Conservation (phyloP, 2,888 invertebrate species). For the Euproctis similis region DNA sequence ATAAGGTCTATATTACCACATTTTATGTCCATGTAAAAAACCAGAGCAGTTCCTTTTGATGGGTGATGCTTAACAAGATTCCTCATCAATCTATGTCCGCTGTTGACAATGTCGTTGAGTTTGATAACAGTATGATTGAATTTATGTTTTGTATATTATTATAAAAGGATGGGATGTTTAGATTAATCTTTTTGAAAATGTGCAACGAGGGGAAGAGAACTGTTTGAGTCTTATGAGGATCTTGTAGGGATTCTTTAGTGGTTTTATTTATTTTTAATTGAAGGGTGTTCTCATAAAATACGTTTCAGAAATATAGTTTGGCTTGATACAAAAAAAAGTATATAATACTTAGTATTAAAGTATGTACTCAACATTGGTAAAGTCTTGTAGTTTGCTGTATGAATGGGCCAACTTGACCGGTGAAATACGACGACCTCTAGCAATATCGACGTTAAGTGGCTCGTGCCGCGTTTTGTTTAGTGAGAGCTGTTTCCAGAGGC, state of each 20-base stretch:
- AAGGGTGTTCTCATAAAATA: not conserved
- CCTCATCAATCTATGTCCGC: constrained; percentile 44
- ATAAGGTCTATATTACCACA: constrained; percentile 13
- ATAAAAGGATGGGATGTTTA: constrained; percentile 12
- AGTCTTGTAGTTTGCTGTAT: too few relatives aligned
- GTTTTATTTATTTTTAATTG: not conserved
- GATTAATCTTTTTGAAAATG: constrained; percentile 17
- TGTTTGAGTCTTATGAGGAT: constrained; percentile 5
- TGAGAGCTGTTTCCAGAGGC: too few relatives aligned
- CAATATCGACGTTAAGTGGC: too few relatives aligned
- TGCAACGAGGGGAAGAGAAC: constrained; percentile 5
- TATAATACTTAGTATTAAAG: too few relatives aligned
- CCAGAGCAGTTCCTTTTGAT: constrained; percentile 49
- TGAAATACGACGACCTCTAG: too few relatives aligned
- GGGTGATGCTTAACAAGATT: constrained; percentile 41
- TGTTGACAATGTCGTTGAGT: constrained; percentile 13
- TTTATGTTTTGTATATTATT: constrained; percentile 26
- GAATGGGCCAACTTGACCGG: too few relatives aligned
- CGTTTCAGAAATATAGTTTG: too few relatives aligned
- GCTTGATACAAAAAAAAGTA: too few relatives aligned
- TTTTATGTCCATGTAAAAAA: constrained; percentile 28
- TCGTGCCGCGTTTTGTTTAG: too few relatives aligned
- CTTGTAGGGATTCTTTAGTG: not conserved
- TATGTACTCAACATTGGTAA: too few relatives aligned
- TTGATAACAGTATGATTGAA: constrained; percentile 28